Percentiles rank a stretch among this genome's conserved stretches.
These are phyloP conservation scores for Amblyornis subalaris DNA, from an alignment of 2,113 vertebrate species.

Conservation along the genomic window DNA sequence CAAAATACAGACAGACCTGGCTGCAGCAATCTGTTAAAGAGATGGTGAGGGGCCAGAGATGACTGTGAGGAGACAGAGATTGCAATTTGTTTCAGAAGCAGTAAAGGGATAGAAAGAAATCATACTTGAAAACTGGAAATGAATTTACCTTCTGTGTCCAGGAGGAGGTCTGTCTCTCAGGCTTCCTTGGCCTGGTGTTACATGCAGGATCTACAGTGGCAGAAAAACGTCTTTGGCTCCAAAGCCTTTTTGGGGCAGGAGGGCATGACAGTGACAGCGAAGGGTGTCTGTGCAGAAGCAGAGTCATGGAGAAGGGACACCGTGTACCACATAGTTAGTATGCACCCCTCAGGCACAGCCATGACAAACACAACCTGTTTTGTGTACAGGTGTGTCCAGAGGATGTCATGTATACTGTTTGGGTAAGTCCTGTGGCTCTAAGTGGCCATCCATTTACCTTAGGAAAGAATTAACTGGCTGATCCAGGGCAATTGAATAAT, in stretches of 20 bases:
- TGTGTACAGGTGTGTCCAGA: accelerated
- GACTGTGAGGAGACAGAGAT: neutral
- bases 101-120: neutral
- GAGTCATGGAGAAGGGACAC: neutral
- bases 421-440: accelerated
- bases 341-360: neutral
- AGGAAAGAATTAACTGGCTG: neutral
- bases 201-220: accelerated
- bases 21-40: neutral
- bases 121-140: neutral
- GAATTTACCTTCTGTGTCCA: neutral
- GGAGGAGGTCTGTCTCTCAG: neutral
- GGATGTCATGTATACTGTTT: accelerated
- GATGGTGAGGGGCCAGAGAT: accelerated
- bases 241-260: accelerated
- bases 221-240: neutral
- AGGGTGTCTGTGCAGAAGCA: neutral
- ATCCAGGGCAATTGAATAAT: neutral
- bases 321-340: accelerated
- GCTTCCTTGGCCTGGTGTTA: neutral
- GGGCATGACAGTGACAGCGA: accelerated
- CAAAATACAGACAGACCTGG: neutral
- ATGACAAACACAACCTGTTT: neutral
- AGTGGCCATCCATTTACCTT: accelerated
- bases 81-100: neutral